These are phyloP conservation scores for Eulemur rubriventer DNA, from an alignment of 2,797 vertebrate genomes.

Conservation along the genomic window DNA sequence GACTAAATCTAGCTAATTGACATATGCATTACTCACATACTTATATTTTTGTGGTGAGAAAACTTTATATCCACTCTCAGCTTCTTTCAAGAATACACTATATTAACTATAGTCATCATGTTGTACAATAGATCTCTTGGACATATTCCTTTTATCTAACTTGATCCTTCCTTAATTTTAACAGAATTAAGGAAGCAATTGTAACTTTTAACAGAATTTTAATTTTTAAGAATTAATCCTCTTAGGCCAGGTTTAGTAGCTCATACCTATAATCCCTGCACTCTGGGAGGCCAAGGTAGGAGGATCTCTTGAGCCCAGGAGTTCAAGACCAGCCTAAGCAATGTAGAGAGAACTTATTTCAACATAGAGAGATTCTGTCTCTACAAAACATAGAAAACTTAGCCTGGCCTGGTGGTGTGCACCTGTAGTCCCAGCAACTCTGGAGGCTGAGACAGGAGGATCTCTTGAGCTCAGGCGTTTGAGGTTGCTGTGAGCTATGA, in stretches of 20 bases:
- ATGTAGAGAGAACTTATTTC: not conserved
- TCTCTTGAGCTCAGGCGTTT: too few relatives aligned
- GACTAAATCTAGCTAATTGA: not conserved
- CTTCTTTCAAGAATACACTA: not conserved
- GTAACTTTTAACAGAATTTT: not conserved
- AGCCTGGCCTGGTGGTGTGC: fast-evolving
- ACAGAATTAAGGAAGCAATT: not conserved
- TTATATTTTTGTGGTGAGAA: not conserved
- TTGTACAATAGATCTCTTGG: not conserved
- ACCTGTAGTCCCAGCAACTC: too few relatives aligned
- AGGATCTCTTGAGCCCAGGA: not conserved
- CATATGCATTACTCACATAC: not conserved
- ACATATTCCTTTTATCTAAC: not conserved
- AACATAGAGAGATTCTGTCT: not conserved
- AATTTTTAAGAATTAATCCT: not conserved
- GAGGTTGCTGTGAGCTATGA: too few relatives aligned
- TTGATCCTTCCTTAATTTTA: not conserved
- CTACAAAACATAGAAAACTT: too few relatives aligned
- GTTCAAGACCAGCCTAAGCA: not conserved
- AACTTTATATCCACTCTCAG: not conserved
- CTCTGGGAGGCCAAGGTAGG: not conserved
- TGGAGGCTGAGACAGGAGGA: too few relatives aligned
- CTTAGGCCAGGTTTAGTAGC: not conserved
- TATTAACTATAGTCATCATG: not conserved
- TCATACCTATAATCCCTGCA: not conserved